Percentiles rank a stretch among this genome's conserved stretches.
Conservation (phyloP, 1,140 invertebrate species). For the Acarapis woodi region DNA sequence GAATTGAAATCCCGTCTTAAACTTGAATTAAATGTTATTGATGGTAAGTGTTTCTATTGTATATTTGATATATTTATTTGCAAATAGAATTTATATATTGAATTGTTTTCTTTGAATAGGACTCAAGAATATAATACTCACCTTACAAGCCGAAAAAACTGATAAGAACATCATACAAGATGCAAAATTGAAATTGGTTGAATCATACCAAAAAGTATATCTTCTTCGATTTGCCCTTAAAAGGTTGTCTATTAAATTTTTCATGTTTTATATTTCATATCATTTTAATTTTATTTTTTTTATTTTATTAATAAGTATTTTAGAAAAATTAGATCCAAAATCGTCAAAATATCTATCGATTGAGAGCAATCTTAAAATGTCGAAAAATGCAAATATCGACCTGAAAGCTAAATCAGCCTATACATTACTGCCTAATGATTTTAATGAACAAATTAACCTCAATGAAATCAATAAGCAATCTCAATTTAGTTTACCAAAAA, state of each 20-base stretch:
- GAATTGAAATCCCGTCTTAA: conserved; percentile 72
- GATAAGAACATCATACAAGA: conserved; percentile 87
- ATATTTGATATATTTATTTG: no score
- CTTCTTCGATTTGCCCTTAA: conserved; percentile 64
- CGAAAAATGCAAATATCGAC: conserved; percentile 19
- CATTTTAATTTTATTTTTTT: no score
- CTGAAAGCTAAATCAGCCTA: conserved; percentile 37
- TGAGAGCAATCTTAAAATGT: conserved; percentile 31
- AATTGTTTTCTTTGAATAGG: no score
- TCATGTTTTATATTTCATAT: no score
- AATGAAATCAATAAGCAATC: conserved; percentile 18
- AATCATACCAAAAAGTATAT: conserved; percentile 78
- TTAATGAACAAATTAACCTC: not conserved
- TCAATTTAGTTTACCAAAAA: no score
- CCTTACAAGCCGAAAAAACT: conserved; percentile 61
- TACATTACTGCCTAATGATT: conserved; percentile 18
- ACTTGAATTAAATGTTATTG: conserved; percentile 85
- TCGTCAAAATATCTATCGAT: conserved; percentile 34
- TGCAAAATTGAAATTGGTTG: conserved; percentile 63
- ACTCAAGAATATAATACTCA: conserved; percentile 26
- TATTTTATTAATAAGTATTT: no score
- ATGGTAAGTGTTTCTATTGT: no score
- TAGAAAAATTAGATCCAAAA: conserved; percentile 51
- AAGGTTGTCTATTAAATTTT: no score
- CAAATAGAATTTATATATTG: no score